Evolutionary conservation across 2,113 vertebrate species (phyloP), one percentile per base, ranked within the genome.

Genomic region (Dermatemys mawii): DNA sequence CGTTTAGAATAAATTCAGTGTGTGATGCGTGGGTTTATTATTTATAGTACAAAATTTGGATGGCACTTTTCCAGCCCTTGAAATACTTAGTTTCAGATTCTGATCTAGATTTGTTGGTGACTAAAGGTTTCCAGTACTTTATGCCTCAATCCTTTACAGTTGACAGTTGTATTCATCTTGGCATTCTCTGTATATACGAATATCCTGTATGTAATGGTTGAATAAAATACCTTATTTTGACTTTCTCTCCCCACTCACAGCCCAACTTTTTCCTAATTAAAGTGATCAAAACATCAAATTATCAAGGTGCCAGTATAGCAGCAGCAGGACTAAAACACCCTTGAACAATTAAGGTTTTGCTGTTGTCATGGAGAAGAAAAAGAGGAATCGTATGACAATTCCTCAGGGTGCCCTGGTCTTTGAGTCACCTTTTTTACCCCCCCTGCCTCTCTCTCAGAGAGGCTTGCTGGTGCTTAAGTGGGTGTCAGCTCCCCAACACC

Each of bases 71-170:
- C 26, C 41, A 87, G 22, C 3, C 19, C 27, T 83, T 55, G 76
- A 87, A 94, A 73, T 29, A 0, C 55, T 54, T 26, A 48, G 1
- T 22, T 57, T 70, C 46, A 78, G 24, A 12, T 55, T 90, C 49
- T 73, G 51, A 86, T 57, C 82, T 19, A 87, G 83, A 38, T 41
- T 79, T 51, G 11, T 90, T 94, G 10, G 0, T 87, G 84, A 91
- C 78, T 93, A 97, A 93, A 86, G 83, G 81, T 10, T 90, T 90
- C 67, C 38, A 41, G 70, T 75, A 44, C 41, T 27, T 75, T 44
- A 44, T 75, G 22, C 38, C 70, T 44, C 38, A 26, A 5, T 75
- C 41, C 41, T 38, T n/a, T 63, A 35, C 13, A 41, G n/a, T 41
- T 73, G 35, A 73, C 67, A 73, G 67, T 75, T 63, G 10, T 41